Conservation (phyloP, 2,113 vertebrate genomes). For the Nannospalax galili region DNA sequence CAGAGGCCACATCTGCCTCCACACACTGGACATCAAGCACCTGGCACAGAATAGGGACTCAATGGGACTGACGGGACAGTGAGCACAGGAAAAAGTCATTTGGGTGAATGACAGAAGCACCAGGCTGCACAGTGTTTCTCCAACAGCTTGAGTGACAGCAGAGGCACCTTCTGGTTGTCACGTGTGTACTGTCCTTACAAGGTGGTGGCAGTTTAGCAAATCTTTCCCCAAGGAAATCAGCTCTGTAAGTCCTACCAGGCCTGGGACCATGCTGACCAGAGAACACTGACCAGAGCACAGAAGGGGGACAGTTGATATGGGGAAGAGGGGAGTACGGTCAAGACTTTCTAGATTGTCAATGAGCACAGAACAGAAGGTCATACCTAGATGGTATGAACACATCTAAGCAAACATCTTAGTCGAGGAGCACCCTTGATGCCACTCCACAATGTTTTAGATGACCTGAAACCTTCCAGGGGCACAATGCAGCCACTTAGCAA, state of each 20-base stretch:
- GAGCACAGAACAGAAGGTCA: neutral
- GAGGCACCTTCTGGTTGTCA: neutral
- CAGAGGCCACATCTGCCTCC: neutral
- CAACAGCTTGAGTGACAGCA: neutral
- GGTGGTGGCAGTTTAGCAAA: too few species aligned
- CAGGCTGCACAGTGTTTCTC: fast-evolving
- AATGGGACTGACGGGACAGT: fast-evolving
- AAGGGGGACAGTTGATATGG: neutral
- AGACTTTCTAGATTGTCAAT: neutral
- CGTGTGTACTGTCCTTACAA: neutral
- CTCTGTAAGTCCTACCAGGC: neutral
- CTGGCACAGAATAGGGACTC: neutral
- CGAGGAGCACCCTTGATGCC: neutral
- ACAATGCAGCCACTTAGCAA: neutral
- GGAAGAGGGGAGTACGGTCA: neutral
- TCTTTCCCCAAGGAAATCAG: neutral
- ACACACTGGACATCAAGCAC: fast-evolving
- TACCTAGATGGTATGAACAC: neutral
- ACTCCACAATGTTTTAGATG: neutral
- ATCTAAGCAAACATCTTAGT: neutral
- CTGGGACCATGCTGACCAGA: neutral
- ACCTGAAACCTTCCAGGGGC: neutral
- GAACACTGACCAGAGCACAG: neutral
- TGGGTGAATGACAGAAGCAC: too few species aligned
- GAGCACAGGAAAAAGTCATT: fast-evolving